Base-by-base conservation (phyloP, 2,888 invertebrate genomes). In the Salticus scenicus region DNA sequence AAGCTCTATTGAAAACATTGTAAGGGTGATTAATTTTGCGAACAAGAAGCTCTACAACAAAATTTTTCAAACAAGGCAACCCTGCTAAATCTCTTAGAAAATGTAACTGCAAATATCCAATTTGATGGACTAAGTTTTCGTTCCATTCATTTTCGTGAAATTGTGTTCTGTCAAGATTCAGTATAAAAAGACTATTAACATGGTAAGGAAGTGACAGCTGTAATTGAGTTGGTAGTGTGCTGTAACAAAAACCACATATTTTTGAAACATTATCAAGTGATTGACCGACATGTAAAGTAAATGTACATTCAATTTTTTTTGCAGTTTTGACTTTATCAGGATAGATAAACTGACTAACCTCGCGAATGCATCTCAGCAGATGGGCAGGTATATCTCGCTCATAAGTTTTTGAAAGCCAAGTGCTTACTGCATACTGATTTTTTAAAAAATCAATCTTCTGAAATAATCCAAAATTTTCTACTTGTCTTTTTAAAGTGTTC, bases 81-180 rank as follows among this genome's bases (percentile, higher is more conserved):
- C 24, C 27, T 0, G 63, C 63, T 63, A 63, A 63, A 24, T 63
- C 63, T 63, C 24, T 27, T 12, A 63, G 63, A 12, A 63, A 63
- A 63, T 24, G 12, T 12, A 63, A n/a, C 24, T 63, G 63, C 63
- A 63, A 8, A 7, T 20, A 24, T 12, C 30, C 67, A n/a, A 67
- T 33, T 67, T 30, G 33, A 14, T 4, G 5, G 20, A 67, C 12
- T 10, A 67, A 33, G 31, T 30, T 30, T n/a, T 33, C 30, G 28
- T 67, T 67, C 67, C 67, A 67, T 17, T 67, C 67, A 30, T 67
- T 67, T 67, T 67, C 67, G 31, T 67, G 67, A 4, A 67, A 10
- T 17, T 67, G 67, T 1, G 67, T 67, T 33, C 67, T 30, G 14
- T 67, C 67, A 14, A 67, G 28, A 67, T 67, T 67, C 20, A 67